Base-by-base conservation (phyloP, 2,797 vertebrate genomes). In the Cercopithecus hamlyni region DNA sequence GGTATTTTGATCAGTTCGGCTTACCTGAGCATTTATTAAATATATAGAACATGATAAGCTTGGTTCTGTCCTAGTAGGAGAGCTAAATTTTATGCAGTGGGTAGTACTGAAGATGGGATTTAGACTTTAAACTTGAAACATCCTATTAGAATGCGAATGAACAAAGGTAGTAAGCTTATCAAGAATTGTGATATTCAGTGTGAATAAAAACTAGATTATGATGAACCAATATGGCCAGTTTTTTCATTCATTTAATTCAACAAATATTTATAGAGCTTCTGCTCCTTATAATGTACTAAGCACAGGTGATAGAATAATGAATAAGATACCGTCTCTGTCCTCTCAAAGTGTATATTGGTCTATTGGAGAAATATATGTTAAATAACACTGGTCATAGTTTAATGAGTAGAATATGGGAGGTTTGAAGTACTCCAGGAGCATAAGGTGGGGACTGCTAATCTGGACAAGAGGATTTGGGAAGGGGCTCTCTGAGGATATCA, bases 41-140 rank as follows among this genome's bases (percentile, higher is more conserved):
- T 55, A 30, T 43, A 48, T 22, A 89, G 58, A 89, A 15, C 22
- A 39, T 70, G 30, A 55, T 52, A 75, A 84, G 15, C 33, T 88
- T 55, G 52, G 26, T 92, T 41, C 64, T 88, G 0, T 90, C 61
- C 82, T 67, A 52, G 39, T 73, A 95, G 19, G 13, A 48, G 52
- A 82, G 33, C 27, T 80, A 43, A 72, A 70, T 82, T 57, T 4
- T 48, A 12, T 58, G 24, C 0, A 17, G 17, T 85, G 27, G 19
- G 3, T 92, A n/a, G 80, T 84, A 90, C 26, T 39, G 36, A 88
- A 72, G 77, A 15, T 94, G 45, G 33, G 19, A 24, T 79, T 81
- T 93, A 82, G 58, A 77, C 88, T 96, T 96, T 94, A 77, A 94
- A 61, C 41, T 80, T 77, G 48, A 90, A 77, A 27, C 33, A 67